Evolutionary conservation across 2,888 invertebrate genomes (phyloP), one percentile per base, ranked within the genome.

Genomic region (Aethes cnicana): DNA sequence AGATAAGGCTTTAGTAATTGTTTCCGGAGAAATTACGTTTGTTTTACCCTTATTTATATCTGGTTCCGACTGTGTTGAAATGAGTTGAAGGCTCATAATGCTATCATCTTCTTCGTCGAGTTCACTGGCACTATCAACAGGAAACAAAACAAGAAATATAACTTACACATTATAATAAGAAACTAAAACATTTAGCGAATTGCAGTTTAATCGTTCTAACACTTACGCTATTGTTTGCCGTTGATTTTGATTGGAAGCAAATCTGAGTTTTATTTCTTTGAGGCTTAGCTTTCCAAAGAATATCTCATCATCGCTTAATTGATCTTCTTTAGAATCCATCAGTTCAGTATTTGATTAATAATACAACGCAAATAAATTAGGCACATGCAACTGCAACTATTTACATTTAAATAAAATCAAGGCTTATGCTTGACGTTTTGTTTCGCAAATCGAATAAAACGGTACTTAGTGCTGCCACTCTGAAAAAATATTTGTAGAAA

Each of bases 31-130:
- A 23, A 21, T 18, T 12, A 56, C 35, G 52, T 36, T 49, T 14
- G 55, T 41, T 18, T 47, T 41, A n/a, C 25, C 49, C 14, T 59
- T 44, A 39, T 66, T 54, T 36, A 78, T 60, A 54, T 83, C 70
- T 7, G 85, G 84, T 60, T 78, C 72, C 5, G 85, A 84, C 60
- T 75, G 77, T 23, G 74, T 67, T 72, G 83, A 74, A 53, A 84
- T 77, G 21, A 85, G 68, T 63, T 71, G 73, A 1, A 82, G 39
- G 59, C 80, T 77, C 25, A 58, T 55, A 42, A 76, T 30, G 16
- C 21, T 59, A 12, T 50, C 33, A 25, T 72, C 61, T 20, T 61
- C 56, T 47, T 59, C 41, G 3, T 16, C 17, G 23, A n/a, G 23
- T 28, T 47, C 30, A 16, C 17, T 44, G 14, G 11, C 3, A n/a